Evolutionary conservation across 2,888 invertebrate species (phyloP), one percentile per base, ranked within the genome.

Genomic region (Trichogramma dendrolimi): DNA sequence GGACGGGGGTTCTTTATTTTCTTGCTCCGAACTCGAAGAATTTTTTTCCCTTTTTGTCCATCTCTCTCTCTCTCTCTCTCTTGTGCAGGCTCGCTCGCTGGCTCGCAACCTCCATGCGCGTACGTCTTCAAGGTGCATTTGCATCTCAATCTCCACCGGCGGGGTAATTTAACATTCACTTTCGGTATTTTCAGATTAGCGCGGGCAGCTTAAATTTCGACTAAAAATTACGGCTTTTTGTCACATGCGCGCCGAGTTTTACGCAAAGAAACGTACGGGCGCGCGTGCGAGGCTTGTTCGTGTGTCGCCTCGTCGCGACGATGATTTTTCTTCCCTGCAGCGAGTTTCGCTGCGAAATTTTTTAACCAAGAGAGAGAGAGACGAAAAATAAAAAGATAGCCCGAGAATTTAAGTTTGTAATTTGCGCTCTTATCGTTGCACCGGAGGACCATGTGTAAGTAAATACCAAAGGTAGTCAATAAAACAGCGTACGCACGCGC

Each of bases 61-160:
- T 52, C 57, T 63, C 48, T 62, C 62, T 54, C 50, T 50, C 51
- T 61, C 65, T 27, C 58, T 54, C 51, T 61, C 63, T 59, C 53
- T 48, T 63, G 51, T 50, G 49, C 57, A 61, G 66, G 67, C 59
- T 54, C 59, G 63, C 58, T 67, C 27, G 27, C 27, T 27, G 2
- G 27, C 27, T 27, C 27, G 27, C 27, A 27, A 27, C 27, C 27
- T 27, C 27, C 27, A 27, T 27, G 27, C 2, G 27, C 27, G 27
- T 27, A 27, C 27, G 27, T 27, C 27, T 27, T 27, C 27, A 27
- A 27, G 4, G 40, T 14, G 68, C 70, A 74, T 75, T 75, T 75
- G 73, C 74, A 75, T 73, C 72, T 73, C 73, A 75, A 75, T 75
- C 73, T 72, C 69, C 64, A 6, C 8, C 38, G 40, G n/a, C 6